Evolutionary conservation across 2,888 invertebrate species (phyloP).

Genomic region (Griposia aprilina): DNA sequence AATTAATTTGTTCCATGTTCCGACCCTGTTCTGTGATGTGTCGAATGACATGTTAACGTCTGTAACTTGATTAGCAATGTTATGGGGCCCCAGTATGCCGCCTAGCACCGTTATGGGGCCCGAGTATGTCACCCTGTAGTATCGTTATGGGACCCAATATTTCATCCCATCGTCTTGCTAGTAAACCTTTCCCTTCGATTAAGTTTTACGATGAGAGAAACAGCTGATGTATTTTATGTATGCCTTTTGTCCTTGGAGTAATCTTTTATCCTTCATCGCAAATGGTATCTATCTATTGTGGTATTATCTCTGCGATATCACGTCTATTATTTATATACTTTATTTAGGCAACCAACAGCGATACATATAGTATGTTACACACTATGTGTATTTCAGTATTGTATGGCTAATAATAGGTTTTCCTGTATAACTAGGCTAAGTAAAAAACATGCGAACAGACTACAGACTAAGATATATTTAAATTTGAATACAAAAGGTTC

Average conservation of each 20-base stretch:
- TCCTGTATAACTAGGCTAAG: too few relatives aligned
- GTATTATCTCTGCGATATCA: too few relatives aligned
- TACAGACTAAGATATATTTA: too few relatives aligned
- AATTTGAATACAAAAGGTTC: too few relatives aligned
- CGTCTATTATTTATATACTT: too few relatives aligned
- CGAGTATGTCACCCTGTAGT: conserved; percentile 4
- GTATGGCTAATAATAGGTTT: too few relatives aligned
- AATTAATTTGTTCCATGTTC: conserved; percentile 46
- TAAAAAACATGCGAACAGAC: too few relatives aligned
- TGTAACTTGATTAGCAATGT: conserved; percentile 48
- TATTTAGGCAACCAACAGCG: too few relatives aligned
- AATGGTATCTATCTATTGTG: too few relatives aligned
- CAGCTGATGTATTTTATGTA: conserved; percentile 35
- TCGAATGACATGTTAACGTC: conserved; percentile 38
- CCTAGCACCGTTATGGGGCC: conserved; percentile 20
- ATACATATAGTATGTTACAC: too few relatives aligned
- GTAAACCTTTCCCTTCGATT: conserved; percentile 49
- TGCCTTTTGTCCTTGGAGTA: conserved; percentile 14
- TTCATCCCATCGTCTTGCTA: conserved; percentile 26
- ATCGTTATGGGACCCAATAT: conserved; percentile 44
- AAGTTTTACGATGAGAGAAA: conserved; percentile 47
- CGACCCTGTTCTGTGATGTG: conserved; percentile 9
- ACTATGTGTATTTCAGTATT: too few relatives aligned
- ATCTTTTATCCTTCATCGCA: neutral
- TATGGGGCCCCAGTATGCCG: conserved; percentile 31